These are phyloP conservation scores for Lordiphosa fenestrarum DNA, from an alignment of 2,888 invertebrate genomes.

Conservation along the genomic window DNA sequence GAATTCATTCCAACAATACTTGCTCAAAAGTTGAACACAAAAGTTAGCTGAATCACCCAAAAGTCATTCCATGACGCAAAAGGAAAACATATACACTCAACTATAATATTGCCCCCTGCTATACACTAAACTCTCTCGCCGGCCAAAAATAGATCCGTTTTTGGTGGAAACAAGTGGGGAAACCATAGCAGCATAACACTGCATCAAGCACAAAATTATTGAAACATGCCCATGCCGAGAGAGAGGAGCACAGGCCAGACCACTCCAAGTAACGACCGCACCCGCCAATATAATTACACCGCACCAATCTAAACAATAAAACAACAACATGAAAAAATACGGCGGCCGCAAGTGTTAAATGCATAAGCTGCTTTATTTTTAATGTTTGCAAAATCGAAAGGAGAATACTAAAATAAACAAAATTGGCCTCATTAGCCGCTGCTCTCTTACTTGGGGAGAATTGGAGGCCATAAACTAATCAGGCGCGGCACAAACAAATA, in stretches of 20 bases:
- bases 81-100: slow-evolving; percentile 8
- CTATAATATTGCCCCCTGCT: slow-evolving; percentile 27
- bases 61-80: slow-evolving; percentile 26
- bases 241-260: slow-evolving; percentile 8
- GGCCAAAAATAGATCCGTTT: slow-evolving; percentile 3
- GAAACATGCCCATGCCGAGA: slow-evolving; percentile 48
- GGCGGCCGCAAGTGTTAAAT: slow-evolving; percentile 39
- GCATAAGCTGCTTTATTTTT: slow-evolving; percentile 18
- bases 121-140: slow-evolving; percentile 38
- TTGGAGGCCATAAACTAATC: slow-evolving; percentile 63
- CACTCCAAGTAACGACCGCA: slow-evolving; percentile 37
- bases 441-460: slow-evolving; percentile 12
- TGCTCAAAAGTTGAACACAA: too few species aligned
- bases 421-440: slow-evolving; percentile 43
- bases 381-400: slow-evolving; percentile 50
- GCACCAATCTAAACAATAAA: slow-evolving; percentile 53
- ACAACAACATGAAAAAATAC: slow-evolving; percentile 1
- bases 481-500: slow-evolving; percentile 66
- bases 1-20: too few species aligned
- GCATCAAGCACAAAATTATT: slow-evolving; percentile 59
- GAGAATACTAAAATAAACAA: slow-evolving; percentile 52
- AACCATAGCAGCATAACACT: slow-evolving; percentile 21
- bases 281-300: slow-evolving; percentile 44
- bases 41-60: background rate
- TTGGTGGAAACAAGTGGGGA: slow-evolving; percentile 32